Conservation (phyloP, 2,113 vertebrate species). For the Urocolius indicus region DNA sequence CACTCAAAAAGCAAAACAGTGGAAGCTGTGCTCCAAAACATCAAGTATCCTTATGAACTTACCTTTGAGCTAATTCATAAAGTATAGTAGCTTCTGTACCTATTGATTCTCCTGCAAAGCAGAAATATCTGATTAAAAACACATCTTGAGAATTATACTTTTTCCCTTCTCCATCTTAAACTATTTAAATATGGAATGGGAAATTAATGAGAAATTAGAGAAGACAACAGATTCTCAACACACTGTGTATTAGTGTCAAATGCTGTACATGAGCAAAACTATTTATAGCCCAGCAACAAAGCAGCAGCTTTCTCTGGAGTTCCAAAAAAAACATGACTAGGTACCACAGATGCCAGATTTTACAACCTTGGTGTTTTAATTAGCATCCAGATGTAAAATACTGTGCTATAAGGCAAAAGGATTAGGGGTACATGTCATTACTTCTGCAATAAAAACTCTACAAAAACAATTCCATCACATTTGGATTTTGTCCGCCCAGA, state of each 20-base stretch:
- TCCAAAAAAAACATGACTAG: neutral
- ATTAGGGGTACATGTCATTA: neutral
- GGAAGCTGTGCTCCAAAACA: too few relatives aligned
- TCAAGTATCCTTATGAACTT: neutral
- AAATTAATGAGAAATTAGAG: constrained; percentile 12
- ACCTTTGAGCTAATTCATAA: constrained; percentile 83
- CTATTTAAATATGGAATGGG: neutral
- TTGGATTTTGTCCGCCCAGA: neutral
- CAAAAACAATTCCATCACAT: neutral
- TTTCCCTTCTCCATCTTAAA: neutral
- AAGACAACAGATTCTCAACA: neutral
- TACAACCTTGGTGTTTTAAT: neutral
- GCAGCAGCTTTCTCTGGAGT: neutral
- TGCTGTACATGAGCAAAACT: neutral
- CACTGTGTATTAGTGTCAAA: neutral
- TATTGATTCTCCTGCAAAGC: constrained; percentile 78
- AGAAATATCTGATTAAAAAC: constrained; percentile 48
- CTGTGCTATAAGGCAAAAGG: neutral
- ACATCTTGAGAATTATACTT: neutral
- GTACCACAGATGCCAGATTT: constrained; percentile 10
- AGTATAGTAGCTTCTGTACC: constrained; percentile 74
- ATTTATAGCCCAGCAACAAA: constrained; percentile 17
- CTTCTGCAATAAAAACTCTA: neutral
- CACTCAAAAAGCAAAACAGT: neutral
- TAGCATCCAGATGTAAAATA: neutral